These are phyloP conservation scores for Eilema sororculum DNA, from an alignment of 2,888 invertebrate species.

Conservation along the genomic window DNA sequence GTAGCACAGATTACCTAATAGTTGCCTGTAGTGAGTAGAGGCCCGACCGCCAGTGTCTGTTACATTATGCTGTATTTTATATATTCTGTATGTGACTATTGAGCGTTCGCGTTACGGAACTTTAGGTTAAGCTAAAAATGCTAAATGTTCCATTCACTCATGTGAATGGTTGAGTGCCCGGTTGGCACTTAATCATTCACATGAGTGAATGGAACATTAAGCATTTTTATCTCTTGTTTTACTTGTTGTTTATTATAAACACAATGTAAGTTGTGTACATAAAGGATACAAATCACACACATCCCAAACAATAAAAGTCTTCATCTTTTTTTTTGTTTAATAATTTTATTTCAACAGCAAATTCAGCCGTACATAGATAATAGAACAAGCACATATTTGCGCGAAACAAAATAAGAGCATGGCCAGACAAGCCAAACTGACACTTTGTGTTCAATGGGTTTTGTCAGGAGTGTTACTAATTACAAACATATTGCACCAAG, in stretches of 20 bases:
- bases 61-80: no score
- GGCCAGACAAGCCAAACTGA: slow-evolving; percentile 9
- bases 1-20: no score
- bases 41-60: no score
- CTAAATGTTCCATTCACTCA: neutral
- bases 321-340: slow-evolving; percentile 25
- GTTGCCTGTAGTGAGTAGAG: no score
- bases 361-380: slow-evolving; percentile 40
- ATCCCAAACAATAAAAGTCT: slow-evolving; percentile 1
- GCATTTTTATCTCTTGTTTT: neutral
- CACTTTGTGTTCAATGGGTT: neutral
- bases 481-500: slow-evolving; percentile 22
- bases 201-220: neutral
- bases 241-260: neutral
- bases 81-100: neutral
- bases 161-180: no score
- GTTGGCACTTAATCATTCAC: no score
- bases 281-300: neutral
- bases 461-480: slow-evolving; percentile 20
- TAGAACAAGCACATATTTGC: slow-evolving; percentile 40
- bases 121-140: neutral
- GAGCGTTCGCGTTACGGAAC: no score
- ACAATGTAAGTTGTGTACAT: neutral
- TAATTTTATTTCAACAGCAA: slow-evolving; percentile 61
- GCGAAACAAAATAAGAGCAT: slow-evolving; percentile 36